These are phyloP conservation scores for Anguilla anguilla DNA, from an alignment of 2,797 vertebrate species.

Conservation along the genomic window DNA sequence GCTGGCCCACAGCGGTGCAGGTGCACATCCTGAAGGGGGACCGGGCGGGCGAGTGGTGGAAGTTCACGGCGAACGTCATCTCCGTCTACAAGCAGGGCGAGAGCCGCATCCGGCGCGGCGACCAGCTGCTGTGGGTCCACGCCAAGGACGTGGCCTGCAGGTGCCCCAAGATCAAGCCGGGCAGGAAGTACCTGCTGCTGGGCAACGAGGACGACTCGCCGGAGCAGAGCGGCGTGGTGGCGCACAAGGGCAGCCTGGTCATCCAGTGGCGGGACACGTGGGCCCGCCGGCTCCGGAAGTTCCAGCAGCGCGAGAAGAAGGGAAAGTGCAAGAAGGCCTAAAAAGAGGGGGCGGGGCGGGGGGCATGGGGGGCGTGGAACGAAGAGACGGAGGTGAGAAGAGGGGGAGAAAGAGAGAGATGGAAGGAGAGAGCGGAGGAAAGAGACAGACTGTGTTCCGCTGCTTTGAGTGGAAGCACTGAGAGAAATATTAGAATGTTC, in stretches of 20 bases:
- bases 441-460: conserved; percentile 69
- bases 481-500: conserved; percentile 56
- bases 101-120: conserved; percentile 83
- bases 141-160: conserved; percentile 85
- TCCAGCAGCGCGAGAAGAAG: conserved; percentile 97
- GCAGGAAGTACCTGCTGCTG: conserved; percentile 85
- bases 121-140: conserved; percentile 86
- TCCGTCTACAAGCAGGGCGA: conserved; percentile 86
- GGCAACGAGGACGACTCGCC: conserved; percentile 82
- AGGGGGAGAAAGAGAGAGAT: conserved; percentile 28
- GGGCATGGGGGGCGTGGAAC: conserved; percentile 17
- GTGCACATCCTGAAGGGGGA: conserved; percentile 84
- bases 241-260: conserved; percentile 94
- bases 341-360: conserved; percentile 49
- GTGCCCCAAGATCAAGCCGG: conserved; percentile 85
- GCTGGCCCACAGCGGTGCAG: conserved; percentile 72
- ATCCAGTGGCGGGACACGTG: conserved; percentile 98
- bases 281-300: conserved; percentile 94
- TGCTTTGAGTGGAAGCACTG: conserved; percentile 78
- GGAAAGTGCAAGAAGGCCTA: conserved; percentile 93
- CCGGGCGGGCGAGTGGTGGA: conserved; percentile 87
- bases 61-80: conserved; percentile 87
- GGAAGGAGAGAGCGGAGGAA: conserved; percentile 39
- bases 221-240: conserved; percentile 85
- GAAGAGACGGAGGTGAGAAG: conserved; percentile 15